Base-by-base conservation (phyloP, 2,797 vertebrate species). In the Benthosema pterotum region DNA sequence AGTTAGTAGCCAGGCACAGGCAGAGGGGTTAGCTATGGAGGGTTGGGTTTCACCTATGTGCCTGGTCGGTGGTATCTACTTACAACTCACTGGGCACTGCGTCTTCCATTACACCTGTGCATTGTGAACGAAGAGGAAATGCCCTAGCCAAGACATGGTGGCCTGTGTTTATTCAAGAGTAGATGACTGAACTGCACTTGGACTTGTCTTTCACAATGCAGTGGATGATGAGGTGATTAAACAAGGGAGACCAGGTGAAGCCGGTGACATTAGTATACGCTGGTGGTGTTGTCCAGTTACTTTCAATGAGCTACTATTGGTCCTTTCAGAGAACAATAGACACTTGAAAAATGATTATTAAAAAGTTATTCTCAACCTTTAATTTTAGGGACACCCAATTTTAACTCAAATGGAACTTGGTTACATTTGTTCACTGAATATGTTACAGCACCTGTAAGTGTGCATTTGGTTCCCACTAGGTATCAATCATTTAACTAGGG, bases 41-140 rank as follows among this genome's bases (percentile, higher is more conserved):
- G 66, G 49, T 87, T 59, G 13, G 6, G 70, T 88, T 89, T 74
- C 85, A 74, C 18, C 65, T 47, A 57, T 68, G 49, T 45, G 67
- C 42, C 64, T 68, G 69, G 54, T 52, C 14, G n/a, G 45, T 3
- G 32, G 89, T 87, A 74, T 91, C 83, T 45, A 5, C 69, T 90
- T 91, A 75, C 87, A 64, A 38, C 69, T 67, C 67, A 43, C 52
- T 66, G 77, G 63, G 49, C 69, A 11, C 53, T 0, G 62, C 56
- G 74, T 80, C 67, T 87, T 83, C 66, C 56, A 71, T 88, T 90
- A 89, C 88, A 80, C 57, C 63, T 17, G 65, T 53, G 51, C 71
- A 78, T 75, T 80, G 69, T 83, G 74, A 72, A 77, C 69, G 63
- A 73, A 58, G 67, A 80, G 81, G 83, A 85, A 87, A 79, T 74